Base-by-base conservation (phyloP, 1,140 invertebrate genomes). In the Triops longicaudatus region DNA sequence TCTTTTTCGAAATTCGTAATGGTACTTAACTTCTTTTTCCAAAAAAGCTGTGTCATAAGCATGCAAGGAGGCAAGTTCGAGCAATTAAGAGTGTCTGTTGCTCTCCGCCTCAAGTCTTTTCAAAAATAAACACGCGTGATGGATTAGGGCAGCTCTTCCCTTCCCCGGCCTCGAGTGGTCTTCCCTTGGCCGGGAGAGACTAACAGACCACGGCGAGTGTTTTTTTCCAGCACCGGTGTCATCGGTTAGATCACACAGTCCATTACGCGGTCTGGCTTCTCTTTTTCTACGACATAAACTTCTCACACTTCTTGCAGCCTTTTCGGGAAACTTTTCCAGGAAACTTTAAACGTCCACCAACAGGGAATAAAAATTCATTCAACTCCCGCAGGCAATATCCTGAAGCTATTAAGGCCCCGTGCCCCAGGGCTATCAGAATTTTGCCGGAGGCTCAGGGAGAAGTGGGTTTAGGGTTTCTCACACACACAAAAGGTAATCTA, bases 1-100 rank as follows among this genome's bases (percentile, higher is more conserved):
- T 7, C 31, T 37, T 37, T 37, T 37, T 7, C 31, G 2, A 37
- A 37, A 37, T 4, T 37, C 31, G 2, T 37, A 7, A 37, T 7
- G 17, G 50, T 17, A 14, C 50, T 63, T 22, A 6, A 6, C 50
- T 9, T 1, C 17, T 63, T 37, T 37, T 37, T 7, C 31, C 31
- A 63, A 63, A 63, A 63, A n/a, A n/a, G n/a, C 50, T 22, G 22
- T 63, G 50, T 63, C 50, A 63, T 63, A 63, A 63, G 50, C 50
- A 63, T 63, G 50, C 50, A 63, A 11, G 50, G 22, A 63, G 17
- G 50, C 14, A 7, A 9, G 3, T 22, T 63, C 10, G 3, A 22
- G 11, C 50, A 63, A 63, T 63, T 63, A 63, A 17, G 50, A 37
- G 14, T 63, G 50, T 63, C 50, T 63, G 50, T 63, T 63, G 50